Evolutionary conservation across 2,113 vertebrate species (phyloP), one percentile per base, ranked within the genome.

Genomic region (Nothoprocta perdicaria): DNA sequence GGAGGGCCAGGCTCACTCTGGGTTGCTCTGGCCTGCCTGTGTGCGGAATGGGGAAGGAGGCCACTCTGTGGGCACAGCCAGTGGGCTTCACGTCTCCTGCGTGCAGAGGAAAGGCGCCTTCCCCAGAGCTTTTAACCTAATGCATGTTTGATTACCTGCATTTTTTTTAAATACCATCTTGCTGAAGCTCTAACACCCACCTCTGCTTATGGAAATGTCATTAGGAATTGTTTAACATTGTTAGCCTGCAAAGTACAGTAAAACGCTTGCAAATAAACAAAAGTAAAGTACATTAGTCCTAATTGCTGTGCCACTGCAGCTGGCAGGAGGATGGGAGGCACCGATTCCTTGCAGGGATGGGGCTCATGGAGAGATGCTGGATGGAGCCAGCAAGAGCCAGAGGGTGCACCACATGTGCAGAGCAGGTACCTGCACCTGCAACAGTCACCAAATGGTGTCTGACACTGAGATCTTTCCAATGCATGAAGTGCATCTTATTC

Each of bases 201-300:
- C 81, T 92, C 89, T 84, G 87, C 95, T 95, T 95, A 82, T 86
- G 69, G 92, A 92, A 87, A 62, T 71, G 69, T 89, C 89, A 72
- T 96, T 96, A 95, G 94, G 62, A 96, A 68, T 60, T 40, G 18
- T 95, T 95, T 94, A 90, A 93, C 90, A 58, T 58, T 73, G 76
- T 74, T 96, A 96, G 86, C 80, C 91, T 92, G 93, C 76, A 62
- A 66, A 3, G 52, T 53, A 77, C 45, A 21, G 77, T 10, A 35
- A 91, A 96, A 78, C 3, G 62, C 73, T 6, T 81, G 60, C 24
- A 14, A 79, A 90, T 80, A 95, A 95, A 94, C 90, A 95, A 74
- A 90, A 81, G 71, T 71, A 55, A 88, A 80, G 89, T 41, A 5
- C 12, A 4, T 89, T 60, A 75, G 60, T 62, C 83, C 60, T 76